Conservation (phyloP, 2,113 vertebrate species). For the Cryptomyrus ogoouensis region DNA sequence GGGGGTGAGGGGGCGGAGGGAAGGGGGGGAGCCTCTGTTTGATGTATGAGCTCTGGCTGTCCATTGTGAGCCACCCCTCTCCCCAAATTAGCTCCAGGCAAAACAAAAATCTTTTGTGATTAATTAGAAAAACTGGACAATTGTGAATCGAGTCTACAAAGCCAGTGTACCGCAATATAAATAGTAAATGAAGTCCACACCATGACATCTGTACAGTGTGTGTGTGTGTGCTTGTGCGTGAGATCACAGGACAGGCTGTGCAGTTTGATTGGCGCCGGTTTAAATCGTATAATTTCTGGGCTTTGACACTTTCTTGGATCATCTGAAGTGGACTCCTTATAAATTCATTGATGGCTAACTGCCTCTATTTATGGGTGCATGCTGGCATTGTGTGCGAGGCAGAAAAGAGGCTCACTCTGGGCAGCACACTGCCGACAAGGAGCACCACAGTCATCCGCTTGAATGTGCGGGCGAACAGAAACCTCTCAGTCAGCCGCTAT, state of each 20-base stretch:
- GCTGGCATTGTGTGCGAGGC: not conserved
- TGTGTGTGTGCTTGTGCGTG: slow-evolving; percentile 46
- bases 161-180: slow-evolving; percentile 68
- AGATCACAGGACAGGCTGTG: slow-evolving; percentile 52
- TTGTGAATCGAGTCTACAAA: slow-evolving; percentile 76
- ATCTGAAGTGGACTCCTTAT: slow-evolving; percentile 34
- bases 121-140: slow-evolving; percentile 88
- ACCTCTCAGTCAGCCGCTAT: not conserved
- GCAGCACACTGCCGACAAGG: not conserved
- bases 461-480: not conserved
- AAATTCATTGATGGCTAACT: slow-evolving; percentile 23
- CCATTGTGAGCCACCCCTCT: slow-evolving; percentile 75
- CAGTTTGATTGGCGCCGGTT: slow-evolving; percentile 56
- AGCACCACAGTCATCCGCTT: not conserved
- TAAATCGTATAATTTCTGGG: slow-evolving; percentile 55
- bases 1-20: not conserved
- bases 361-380: slow-evolving; percentile 8
- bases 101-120: slow-evolving; percentile 88
- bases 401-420: not conserved
- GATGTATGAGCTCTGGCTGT: slow-evolving; percentile 78
- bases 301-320: slow-evolving; percentile 49
- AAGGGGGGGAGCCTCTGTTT: slow-evolving; percentile 59
- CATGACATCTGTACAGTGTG: slow-evolving; percentile 49
- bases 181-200: slow-evolving; percentile 72
- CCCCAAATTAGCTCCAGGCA: slow-evolving; percentile 72